These are phyloP conservation scores for Chlorodrepanis virens DNA, from an alignment of 2,113 vertebrate genomes.

Conservation along the genomic window DNA sequence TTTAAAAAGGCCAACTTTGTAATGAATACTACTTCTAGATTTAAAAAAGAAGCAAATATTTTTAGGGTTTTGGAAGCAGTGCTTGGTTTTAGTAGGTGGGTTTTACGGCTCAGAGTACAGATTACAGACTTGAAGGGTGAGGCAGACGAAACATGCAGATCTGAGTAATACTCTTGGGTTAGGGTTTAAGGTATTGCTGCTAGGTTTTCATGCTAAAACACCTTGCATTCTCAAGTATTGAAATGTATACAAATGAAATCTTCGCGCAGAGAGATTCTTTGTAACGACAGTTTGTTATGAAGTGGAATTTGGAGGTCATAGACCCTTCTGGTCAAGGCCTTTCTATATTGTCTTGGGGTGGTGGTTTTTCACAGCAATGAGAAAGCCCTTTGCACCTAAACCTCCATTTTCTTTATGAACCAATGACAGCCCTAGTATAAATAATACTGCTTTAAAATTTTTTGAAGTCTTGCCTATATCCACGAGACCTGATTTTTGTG, in stretches of 20 bases:
- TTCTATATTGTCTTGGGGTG: background rate
- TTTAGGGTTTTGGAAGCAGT: background rate
- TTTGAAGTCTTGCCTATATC: background rate
- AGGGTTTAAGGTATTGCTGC: background rate
- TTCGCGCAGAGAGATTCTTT: background rate
- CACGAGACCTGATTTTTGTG: background rate
- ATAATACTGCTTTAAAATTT: background rate
- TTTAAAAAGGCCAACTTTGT: background rate
- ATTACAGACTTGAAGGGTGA: background rate
- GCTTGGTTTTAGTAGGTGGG: background rate
- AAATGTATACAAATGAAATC: background rate
- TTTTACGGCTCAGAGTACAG: background rate
- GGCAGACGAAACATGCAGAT: background rate
- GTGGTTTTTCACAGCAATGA: background rate
- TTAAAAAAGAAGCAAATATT: background rate
- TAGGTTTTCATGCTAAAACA: background rate
- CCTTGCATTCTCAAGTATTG: background rate
- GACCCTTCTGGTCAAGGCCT: background rate
- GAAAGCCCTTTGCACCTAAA: background rate
- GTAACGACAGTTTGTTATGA: background rate
- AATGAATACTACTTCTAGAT: background rate
- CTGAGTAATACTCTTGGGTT: background rate
- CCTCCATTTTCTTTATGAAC: background rate
- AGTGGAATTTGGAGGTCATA: background rate
- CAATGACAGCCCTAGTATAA: background rate